These are phyloP conservation scores for Myrmecophaga tridactyla DNA, from an alignment of 2,113 vertebrate species.

Conservation along the genomic window DNA sequence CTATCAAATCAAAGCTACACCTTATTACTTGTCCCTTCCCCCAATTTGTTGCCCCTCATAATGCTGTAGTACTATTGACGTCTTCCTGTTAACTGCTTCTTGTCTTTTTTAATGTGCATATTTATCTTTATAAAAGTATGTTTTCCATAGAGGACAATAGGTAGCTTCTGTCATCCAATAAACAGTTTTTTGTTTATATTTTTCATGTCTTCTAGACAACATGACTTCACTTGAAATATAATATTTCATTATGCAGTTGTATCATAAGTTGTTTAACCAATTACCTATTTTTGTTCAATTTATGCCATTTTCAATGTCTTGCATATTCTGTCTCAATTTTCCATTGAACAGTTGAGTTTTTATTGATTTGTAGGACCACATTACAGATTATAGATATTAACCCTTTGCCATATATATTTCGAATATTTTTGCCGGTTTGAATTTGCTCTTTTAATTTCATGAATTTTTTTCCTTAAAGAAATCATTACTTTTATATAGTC, in stretches of 20 bases:
- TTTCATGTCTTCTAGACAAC: constrained; percentile 11
- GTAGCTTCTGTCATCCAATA: not conserved
- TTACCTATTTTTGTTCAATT: constrained; percentile 19
- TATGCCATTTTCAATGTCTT: constrained; percentile 1
- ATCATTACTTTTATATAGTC: not conserved
- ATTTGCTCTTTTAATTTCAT: not conserved
- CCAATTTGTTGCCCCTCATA: too few relatives aligned
- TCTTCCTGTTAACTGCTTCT: too few relatives aligned
- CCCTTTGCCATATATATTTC: not conserved
- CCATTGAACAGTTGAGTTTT: not conserved
- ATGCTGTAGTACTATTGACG: too few relatives aligned
- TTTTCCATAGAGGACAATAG: not conserved
- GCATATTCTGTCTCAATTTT: not conserved
- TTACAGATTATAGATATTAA: not conserved
- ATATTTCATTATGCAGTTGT: not conserved
- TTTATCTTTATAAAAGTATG: not conserved
- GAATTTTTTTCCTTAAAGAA: not conserved
- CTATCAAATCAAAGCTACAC: too few relatives aligned
- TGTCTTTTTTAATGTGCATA: not conserved
- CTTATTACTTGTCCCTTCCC: too few relatives aligned
- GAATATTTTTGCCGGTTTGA: not conserved
- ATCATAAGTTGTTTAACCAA: not conserved
- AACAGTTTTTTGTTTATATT: not conserved
- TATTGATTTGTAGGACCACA: not conserved
- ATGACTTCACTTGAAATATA: not conserved